Conservation (phyloP, 2,888 invertebrate genomes). For the Rhagonycha lutea region DNA sequence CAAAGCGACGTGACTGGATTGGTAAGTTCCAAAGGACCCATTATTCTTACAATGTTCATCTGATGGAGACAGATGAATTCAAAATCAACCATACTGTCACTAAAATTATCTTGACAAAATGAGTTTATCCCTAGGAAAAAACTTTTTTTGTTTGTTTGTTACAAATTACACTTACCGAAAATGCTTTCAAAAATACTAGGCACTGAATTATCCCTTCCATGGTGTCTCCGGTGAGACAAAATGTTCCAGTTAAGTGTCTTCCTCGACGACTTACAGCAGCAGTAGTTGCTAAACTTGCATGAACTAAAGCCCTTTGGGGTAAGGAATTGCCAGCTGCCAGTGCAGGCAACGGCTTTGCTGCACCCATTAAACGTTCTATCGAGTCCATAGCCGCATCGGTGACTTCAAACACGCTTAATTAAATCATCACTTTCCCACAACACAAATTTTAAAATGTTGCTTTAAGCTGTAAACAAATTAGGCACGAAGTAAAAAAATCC, state of each 20-base stretch:
- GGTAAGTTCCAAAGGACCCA: constrained; percentile 20
- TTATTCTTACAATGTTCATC: constrained; percentile 33
- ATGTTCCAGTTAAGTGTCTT: constrained; percentile 83
- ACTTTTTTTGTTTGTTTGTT: neutral
- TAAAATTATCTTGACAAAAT: neutral
- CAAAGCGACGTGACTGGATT: constrained; percentile 34
- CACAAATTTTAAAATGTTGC: neutral
- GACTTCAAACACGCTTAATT: constrained; percentile 1
- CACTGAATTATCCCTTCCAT: constrained; percentile 94
- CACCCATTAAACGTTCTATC: constrained; percentile 77
- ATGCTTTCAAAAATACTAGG: constrained; percentile 88
- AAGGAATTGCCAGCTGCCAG: constrained; percentile 48
- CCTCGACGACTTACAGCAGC: constrained; percentile 76
- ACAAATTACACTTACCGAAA: constrained; percentile 74
- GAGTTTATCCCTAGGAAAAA: neutral
- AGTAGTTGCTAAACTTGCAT: constrained; percentile 74
- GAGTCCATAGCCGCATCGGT: constrained; percentile 69
- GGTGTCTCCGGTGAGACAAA: constrained; percentile 87
- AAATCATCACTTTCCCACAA: neutral
- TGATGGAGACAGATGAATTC: constrained; percentile 32
- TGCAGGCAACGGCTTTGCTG: constrained; percentile 69
- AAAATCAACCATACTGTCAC: neutral
- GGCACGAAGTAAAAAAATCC: neutral
- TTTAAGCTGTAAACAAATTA: neutral
- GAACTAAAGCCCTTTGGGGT: constrained; percentile 72